A percentile compares a stretch with the other conserved stretches of the same genome.
Evolutionary conservation across 2,888 invertebrate species (phyloP).

Genomic region (Spodoptera picta): DNA sequence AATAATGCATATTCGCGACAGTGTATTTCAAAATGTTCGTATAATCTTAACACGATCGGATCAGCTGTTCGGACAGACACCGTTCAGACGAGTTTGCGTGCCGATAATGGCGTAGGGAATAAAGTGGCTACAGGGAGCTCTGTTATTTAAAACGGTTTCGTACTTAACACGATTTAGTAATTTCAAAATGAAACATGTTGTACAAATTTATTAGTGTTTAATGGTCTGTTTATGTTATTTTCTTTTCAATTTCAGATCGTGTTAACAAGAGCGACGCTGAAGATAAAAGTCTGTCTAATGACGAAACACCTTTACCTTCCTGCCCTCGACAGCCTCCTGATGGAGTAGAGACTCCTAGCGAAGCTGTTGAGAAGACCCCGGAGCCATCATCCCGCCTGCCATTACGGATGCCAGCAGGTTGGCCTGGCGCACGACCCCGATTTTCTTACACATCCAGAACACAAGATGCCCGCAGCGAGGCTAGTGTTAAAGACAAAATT

Average conservation of each 20-base stretch:
- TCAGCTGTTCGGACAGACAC: conserved; percentile 64
- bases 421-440: conserved; percentile 73
- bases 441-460: conserved; percentile 87
- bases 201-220: background rate
- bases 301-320: conserved; percentile 85
- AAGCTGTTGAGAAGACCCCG: conserved; percentile 89
- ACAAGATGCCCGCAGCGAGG: conserved; percentile 93
- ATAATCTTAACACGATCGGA: conserved; percentile 31
- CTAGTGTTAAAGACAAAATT: conserved; percentile 95
- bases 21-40: conserved; percentile 10
- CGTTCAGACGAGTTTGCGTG: conserved; percentile 66
- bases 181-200: background rate
- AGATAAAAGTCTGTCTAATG: conserved; percentile 85
- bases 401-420: conserved; percentile 72
- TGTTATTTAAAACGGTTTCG: conserved; percentile 33
- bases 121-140: conserved; percentile 25
- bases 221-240: background rate
- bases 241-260: conserved; percentile 77
- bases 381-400: conserved; percentile 79
- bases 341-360: conserved; percentile 94
- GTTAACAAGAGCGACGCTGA: conserved; percentile 82
- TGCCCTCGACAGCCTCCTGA: conserved; percentile 94
- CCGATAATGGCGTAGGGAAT: conserved; percentile 59
- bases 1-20: conserved; percentile 2
- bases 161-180: conserved; percentile 10